Percentiles rank a stretch among this genome's conserved stretches.
Evolutionary conservation across 2,113 vertebrate species (phyloP).

Genomic region (Thunnus thynnus): DNA sequence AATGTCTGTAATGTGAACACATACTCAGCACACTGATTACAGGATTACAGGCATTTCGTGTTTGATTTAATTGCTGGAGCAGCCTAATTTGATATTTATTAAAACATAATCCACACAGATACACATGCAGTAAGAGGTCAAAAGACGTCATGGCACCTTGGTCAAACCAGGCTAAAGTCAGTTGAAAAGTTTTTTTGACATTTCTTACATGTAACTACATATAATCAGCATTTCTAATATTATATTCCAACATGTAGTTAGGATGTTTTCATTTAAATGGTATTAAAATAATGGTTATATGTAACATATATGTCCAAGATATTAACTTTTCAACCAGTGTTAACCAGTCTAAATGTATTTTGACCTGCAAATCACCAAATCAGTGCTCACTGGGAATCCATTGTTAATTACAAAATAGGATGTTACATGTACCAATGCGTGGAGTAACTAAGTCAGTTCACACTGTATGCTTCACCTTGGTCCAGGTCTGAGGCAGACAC

Average conservation of each 20-base stretch:
- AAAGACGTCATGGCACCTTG: neutral
- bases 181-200: neutral
- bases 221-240: slow-evolving; percentile 21
- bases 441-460: neutral
- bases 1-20: slow-evolving; percentile 49
- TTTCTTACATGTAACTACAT: neutral
- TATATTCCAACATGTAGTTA: slow-evolving; percentile 8
- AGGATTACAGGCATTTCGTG: slow-evolving; percentile 15
- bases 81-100: slow-evolving; percentile 4
- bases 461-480: slow-evolving; percentile 85
- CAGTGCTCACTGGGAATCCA: neutral
- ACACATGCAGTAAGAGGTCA: neutral
- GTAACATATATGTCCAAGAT: neutral
- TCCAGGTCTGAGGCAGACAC: slow-evolving; percentile 91
- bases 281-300: neutral
- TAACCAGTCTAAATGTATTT: neutral
- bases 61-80: slow-evolving; percentile 1
- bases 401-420: neutral
- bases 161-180: slow-evolving; percentile 4
- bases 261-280: neutral
- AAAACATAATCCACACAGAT: neutral
- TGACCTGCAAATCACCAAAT: neutral
- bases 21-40: slow-evolving; percentile 20
- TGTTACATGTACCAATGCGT: neutral
- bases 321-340: neutral